Base-by-base conservation (phyloP, 2,888 invertebrate genomes). In the Cataglyphis livida region DNA sequence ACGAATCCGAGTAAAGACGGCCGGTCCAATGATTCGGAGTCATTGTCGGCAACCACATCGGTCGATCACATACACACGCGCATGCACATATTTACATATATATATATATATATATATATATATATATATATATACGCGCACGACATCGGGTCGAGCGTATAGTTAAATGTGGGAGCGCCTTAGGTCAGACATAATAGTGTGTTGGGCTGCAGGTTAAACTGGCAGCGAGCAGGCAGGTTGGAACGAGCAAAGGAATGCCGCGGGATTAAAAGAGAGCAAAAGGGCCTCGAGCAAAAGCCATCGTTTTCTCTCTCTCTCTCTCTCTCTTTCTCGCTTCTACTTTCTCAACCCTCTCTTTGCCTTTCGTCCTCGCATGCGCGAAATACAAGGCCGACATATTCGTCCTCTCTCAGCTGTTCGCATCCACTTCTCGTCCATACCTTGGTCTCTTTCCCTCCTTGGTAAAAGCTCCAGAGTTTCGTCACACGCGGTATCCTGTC, bases 161-260 rank as follows among this genome's bases (percentile, higher is more conserved):
- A 91, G 92, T 92, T 92, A 91, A 92, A 93, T 91, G 93, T 92
- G 89, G 93, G 91, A 93, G 92, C 92, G 92, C 91, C 92, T 90
- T 89, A 86, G 92, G 92, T 93, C 93, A 90, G 92, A 90, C 92
- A 91, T 93, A 92, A 93, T 91, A 91, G 92, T 91, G 92, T 91
- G 92, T 91, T 91, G 90, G 92, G 89, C 91, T 91, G 91, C 91
- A 91, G 92, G 93, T 93, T 93, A 92, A 93, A 92, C 92, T 90
- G 91, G 91, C 92, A 90, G 91, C 90, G 83, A 84, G 73, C 84
- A 84, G 79, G 89, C 92, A 93, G 91, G 92, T 92, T 91, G 91
- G 90, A 90, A 87, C 91, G 86, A 85, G 87, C 89, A 90, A 91
- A 92, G 92, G 93, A 92, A 93, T 92, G 93, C 92, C 91, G 91